A percentile compares a stretch with the other conserved stretches of the same genome.
phyloP scores from a whole-genome alignment of 2,113 vertebrate genomes.

The Oreotragus oreotragus region DNA sequence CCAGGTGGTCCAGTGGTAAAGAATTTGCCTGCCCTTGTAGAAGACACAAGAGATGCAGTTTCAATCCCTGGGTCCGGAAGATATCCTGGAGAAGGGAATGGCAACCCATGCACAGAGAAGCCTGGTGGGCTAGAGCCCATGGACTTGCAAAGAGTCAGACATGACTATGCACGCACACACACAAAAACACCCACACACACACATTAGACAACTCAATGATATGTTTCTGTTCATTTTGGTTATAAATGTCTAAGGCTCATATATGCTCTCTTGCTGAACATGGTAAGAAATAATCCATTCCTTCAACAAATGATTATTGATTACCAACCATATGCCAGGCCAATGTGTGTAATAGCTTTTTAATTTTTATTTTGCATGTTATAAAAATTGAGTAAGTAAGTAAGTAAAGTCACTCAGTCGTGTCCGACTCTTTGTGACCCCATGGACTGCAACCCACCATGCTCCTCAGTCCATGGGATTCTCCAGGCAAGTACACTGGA shows the following conservation, averaged over 20 bases:
- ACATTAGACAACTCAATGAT: neutral
- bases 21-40: neutral
- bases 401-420: too few relatives aligned
- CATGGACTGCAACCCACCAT: too few relatives aligned
- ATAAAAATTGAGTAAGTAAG: neutral
- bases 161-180: neutral
- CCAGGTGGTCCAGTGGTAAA: neutral
- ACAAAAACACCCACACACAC: neutral
- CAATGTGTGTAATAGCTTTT: neutral
- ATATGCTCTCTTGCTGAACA: neutral
- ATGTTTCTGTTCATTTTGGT: neutral
- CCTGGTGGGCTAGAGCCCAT: neutral
- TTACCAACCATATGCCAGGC: neutral
- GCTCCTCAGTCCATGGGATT: too few relatives aligned
- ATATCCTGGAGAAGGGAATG: neutral
- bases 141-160: neutral
- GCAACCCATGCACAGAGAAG: neutral
- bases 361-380: neutral
- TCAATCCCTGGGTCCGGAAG: neutral
- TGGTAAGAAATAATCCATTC: neutral
- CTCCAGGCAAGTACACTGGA: too few relatives aligned
- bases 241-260: neutral
- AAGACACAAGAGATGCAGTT: neutral
- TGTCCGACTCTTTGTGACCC: too few relatives aligned
- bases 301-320: neutral